A percentile compares a stretch with the other conserved stretches of the same genome.
Evolutionary conservation across 2,888 invertebrate species (phyloP).

Genomic region (Apomyelois bistriatella): DNA sequence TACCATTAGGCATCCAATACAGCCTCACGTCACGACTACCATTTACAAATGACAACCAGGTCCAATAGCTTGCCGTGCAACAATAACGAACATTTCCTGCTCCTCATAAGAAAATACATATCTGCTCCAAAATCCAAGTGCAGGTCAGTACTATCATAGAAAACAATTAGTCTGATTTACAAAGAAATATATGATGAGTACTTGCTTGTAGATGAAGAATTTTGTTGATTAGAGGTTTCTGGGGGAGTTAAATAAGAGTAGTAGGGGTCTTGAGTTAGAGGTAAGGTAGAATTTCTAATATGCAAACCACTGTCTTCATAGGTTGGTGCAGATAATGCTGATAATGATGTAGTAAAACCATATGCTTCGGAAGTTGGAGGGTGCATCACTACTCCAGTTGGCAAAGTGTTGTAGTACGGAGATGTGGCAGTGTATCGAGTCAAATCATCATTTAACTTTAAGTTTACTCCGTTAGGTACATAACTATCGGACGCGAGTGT

Average conservation of each 20-base stretch:
- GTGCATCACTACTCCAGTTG: slow-evolving; percentile 52
- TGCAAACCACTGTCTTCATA: slow-evolving; percentile 58
- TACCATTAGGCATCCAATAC: too few relatives aligned
- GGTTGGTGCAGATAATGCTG: slow-evolving; percentile 46
- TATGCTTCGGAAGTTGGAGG: slow-evolving; percentile 52
- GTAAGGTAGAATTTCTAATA: slow-evolving; percentile 40
- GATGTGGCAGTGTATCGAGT: slow-evolving; percentile 48
- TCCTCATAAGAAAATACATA: too few relatives aligned
- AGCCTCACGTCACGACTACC: too few relatives aligned
- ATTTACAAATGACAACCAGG: too few relatives aligned
- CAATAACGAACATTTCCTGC: too few relatives aligned
- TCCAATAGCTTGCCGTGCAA: too few relatives aligned
- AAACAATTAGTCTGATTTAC: slow-evolving; percentile 24
- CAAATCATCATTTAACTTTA: slow-evolving; percentile 64
- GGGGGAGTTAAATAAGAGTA: slow-evolving; percentile 53
- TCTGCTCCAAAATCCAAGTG: too few relatives aligned
- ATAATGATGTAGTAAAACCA: slow-evolving; percentile 44
- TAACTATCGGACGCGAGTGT: slow-evolving; percentile 60
- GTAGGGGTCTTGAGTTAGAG: slow-evolving; percentile 58
- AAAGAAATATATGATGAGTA: slow-evolving; percentile 65
- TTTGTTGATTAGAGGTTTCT: slow-evolving; percentile 46
- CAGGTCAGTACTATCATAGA: too few relatives aligned
- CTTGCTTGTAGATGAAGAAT: slow-evolving; percentile 46
- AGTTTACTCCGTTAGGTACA: slow-evolving; percentile 64
- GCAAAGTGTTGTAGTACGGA: slow-evolving; percentile 54